These are phyloP conservation scores for Metaphire vulgaris DNA, from an alignment of 1,140 invertebrate species.

Conservation along the genomic window DNA sequence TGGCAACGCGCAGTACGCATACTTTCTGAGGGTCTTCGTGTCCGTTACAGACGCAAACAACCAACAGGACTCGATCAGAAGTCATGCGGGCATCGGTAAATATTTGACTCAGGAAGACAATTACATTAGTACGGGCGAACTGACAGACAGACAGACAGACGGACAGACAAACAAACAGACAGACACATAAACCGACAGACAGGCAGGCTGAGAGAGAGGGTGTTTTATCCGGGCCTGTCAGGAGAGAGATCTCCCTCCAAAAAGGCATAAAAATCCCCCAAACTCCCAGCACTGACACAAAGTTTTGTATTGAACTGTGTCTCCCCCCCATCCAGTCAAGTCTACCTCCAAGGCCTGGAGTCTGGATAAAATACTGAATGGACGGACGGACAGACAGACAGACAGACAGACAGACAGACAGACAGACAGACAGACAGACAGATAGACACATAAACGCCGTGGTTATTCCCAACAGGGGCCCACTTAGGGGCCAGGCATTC, in stretches of 20 bases:
- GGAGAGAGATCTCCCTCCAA: too few relatives aligned
- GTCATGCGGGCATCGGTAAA: background rate
- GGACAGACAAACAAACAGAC: background rate
- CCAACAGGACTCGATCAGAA: background rate
- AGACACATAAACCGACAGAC: background rate
- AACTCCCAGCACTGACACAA: too few relatives aligned
- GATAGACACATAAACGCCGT: background rate
- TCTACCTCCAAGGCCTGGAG: too few relatives aligned
- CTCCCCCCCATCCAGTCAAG: too few relatives aligned
- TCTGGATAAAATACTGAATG: too few relatives aligned
- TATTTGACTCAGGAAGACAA: too few relatives aligned
- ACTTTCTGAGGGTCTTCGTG: constrained; percentile 21
- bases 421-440: background rate
- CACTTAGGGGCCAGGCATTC: too few relatives aligned
- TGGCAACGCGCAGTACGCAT: constrained; percentile 10
- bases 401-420: constrained; percentile 1
- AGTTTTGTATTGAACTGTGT: too few relatives aligned
- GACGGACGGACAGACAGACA: background rate
- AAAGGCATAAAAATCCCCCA: too few relatives aligned
- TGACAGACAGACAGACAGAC: background rate
- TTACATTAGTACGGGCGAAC: background rate
- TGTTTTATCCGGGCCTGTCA: too few relatives aligned
- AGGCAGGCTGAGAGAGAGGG: too few relatives aligned
- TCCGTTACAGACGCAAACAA: background rate
- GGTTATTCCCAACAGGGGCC: too few relatives aligned